Base-by-base conservation (phyloP, 2,113 vertebrate species). In the Perca fluviatilis region DNA sequence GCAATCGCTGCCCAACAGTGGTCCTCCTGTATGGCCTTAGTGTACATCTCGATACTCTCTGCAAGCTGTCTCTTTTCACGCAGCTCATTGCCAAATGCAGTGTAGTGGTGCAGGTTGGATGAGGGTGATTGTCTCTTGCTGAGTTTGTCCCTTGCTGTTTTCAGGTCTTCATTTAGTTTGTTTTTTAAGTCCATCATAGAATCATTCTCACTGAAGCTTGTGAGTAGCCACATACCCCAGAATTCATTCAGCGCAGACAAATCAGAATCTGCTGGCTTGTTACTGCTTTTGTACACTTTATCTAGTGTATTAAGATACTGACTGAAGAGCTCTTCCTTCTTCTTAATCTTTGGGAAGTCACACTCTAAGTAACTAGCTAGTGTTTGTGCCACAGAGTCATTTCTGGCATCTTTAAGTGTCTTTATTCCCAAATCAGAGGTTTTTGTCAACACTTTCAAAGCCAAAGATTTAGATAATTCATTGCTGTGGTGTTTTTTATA, bases 151-250 rank as follows among this genome's bases (percentile, higher is more conserved):
- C n/a, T 77, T 40, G 89, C 87, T 64, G 1, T 21, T 0, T 14
- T 0, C 67, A 94, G 67, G 21, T 86, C 90, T 64, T 0, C 0
- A 0, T 18, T 15, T 23, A 94, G 54, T 46, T 58, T 76, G 0
- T 2, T 1, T 80, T 77, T 77, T n/a, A 90, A 4, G 8, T 21
- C 56, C 3, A 15, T 3, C 2, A 23, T 66, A 1, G 85, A 15
- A 0, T 81, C 68, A 1, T 86, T 77, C 14, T 67, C 71, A 50
- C 40, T 70, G 40, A 73, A 82, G 4, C 70, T 70, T 19, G 74
- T 91, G 23, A 93, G 86, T 2, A 92, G 89, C 94, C 94, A 95
- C 71, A 93, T 62, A 21, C 87, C 91, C 94, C 93, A 95, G 60
- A 85, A 91, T n/a, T 94, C 93, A 82, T 93, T 91, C 58, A 95